Base-by-base conservation (phyloP, 2,797 vertebrate species). In the Sebastes umbrosus region DNA sequence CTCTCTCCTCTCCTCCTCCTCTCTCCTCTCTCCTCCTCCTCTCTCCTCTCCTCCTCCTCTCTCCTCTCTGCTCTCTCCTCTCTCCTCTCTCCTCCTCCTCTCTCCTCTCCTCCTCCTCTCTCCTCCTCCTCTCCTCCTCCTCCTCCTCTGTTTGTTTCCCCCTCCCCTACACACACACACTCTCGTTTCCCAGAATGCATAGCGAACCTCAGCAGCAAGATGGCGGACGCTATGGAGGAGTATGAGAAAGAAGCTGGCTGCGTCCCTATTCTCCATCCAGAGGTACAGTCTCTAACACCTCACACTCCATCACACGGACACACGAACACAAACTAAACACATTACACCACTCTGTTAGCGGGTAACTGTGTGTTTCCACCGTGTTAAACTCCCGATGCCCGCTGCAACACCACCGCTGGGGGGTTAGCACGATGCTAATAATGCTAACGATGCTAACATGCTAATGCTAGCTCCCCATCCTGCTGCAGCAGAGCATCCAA, bases 211-310 rank as follows among this genome's bases (percentile, higher is more conserved):
- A 95, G 95, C 94, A 96, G 96, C 96, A 99, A 99, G 97, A 99
- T 99, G 98, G 98, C 97, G 90, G 98, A 97, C 95, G 96, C 96
- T 95, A 97, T 98, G 94, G 97, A 97, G 87, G 98, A 98, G 94
- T 98, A 97, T 94, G 97, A 98, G 94, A 96, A 96, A 94, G 98
- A 99, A 90, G 97, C 97, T 94, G 97, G 97, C 67, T 99, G 98
- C 85, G 98, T 98, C 93, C 98, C 97, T 88, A 96, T 99, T 91
- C 97, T 99, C 87, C 98, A 99, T 89, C 96, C 98, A 1, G 98
- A 99, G 97, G 98, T 99, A 96, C 88, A 95, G 55, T 58, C 52
- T 12, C 6, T 4, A 32, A 14, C 18, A 36, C 25, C 22, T 29
- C 8, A 20, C 43, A 2, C 32, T 32, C 67, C 12, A 34, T 52